These are phyloP conservation scores for Callimorpha dominula DNA, from an alignment of 2,888 invertebrate species.

Conservation along the genomic window DNA sequence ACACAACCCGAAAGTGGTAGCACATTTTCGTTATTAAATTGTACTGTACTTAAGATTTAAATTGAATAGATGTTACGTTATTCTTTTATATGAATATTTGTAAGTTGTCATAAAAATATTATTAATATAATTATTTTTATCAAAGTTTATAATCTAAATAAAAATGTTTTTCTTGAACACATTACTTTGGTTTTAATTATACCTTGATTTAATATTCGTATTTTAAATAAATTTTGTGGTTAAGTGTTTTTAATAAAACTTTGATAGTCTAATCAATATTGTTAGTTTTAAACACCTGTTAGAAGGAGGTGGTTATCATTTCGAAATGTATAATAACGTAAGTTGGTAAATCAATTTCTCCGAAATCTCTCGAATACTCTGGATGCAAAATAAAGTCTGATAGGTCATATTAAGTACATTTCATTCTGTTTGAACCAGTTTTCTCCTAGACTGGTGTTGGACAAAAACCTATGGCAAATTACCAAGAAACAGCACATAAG, in stretches of 20 bases:
- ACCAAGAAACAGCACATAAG: no score
- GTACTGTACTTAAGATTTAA: constrained; percentile 82
- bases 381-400: neutral
- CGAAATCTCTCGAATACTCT: neutral
- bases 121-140: constrained; percentile 88
- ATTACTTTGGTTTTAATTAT: constrained; percentile 62
- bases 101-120: constrained; percentile 87
- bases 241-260: neutral
- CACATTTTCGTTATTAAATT: constrained; percentile 83
- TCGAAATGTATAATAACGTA: neutral
- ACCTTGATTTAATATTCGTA: neutral
- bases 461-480: no score
- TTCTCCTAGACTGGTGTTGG: no score
- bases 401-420: no score
- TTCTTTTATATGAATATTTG: constrained; percentile 87
- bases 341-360: neutral
- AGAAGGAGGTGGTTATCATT: neutral
- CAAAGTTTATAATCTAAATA: constrained; percentile 88
- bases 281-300: neutral
- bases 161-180: constrained; percentile 87
- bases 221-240: neutral
- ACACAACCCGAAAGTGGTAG: constrained; percentile 83
- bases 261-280: neutral
- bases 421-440: no score
- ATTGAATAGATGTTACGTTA: constrained; percentile 86